Evolutionary conservation across 1,140 invertebrate species (phyloP).

Genomic region (Odontomachus brunneus): DNA sequence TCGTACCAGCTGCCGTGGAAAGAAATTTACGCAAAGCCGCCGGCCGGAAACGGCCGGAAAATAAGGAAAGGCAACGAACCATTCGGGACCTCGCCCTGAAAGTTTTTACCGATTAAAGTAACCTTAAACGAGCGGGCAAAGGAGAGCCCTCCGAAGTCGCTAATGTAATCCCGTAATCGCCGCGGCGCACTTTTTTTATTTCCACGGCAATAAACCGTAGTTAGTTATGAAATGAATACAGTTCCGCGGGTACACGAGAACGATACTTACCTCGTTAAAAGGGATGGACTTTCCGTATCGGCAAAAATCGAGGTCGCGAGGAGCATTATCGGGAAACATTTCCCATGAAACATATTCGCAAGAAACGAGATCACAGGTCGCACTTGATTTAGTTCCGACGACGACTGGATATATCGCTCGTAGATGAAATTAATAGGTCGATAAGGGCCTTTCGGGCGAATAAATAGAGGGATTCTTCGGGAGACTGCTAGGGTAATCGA

Average conservation of each 20-base stretch:
- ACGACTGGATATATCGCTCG: not conserved
- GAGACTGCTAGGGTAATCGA: constrained; percentile 3
- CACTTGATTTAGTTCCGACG: constrained; percentile 10
- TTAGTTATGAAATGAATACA: not conserved
- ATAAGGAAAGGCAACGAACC: constrained; percentile 55
- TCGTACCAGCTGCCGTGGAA: constrained; percentile 26
- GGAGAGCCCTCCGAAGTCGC: not conserved
- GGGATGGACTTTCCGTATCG: not conserved
- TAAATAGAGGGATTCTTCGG: not conserved
- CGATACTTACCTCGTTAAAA: not conserved
- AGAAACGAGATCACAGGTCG: not conserved
- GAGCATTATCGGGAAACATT: not conserved
- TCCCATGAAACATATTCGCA: not conserved
- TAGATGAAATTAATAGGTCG: not conserved
- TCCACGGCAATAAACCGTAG: not conserved
- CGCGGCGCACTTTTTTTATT: constrained; percentile 6
- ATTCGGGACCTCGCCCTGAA: constrained; percentile 13
- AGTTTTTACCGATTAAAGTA: constrained; percentile 48
- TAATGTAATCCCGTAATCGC: constrained; percentile 39
- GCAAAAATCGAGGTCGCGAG: no score
- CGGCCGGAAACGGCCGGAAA: constrained; percentile 45
- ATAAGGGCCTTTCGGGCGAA: constrained; percentile 9
- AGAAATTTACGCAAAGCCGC: constrained; percentile 53
- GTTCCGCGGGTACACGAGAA: not conserved
- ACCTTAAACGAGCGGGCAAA: not conserved